Conservation (phyloP, 53 echinoderm and acorn worm genomes). For the Astropecten irregularis region DNA sequence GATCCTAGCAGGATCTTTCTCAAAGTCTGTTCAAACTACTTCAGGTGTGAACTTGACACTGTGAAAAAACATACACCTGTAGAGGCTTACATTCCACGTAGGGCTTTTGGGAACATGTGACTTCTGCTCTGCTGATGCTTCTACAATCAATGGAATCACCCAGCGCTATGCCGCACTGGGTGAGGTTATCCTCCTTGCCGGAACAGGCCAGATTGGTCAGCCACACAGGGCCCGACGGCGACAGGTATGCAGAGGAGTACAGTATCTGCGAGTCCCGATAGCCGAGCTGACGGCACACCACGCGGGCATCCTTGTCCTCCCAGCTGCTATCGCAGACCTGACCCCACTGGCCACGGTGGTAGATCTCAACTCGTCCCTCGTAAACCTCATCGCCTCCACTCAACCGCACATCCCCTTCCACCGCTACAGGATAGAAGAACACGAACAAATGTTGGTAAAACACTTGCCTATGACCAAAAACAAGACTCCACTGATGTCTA, state of each 20-base stretch:
- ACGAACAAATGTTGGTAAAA: no score
- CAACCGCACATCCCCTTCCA: neutral
- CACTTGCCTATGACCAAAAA: no score
- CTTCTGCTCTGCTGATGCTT: no score
- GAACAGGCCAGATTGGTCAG: neutral
- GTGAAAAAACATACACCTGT: no score
- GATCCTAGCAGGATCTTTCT: no score
- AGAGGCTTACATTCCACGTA: no score
- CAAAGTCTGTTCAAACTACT: no score
- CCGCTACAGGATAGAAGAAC: neutral
- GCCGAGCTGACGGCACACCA: slow-evolving; percentile 1
- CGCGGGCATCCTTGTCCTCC: neutral
- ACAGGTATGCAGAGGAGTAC: neutral
- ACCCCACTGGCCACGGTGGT: slow-evolving; percentile 13
- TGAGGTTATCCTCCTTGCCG: neutral
- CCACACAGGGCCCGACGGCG: neutral
- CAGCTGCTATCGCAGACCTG: neutral
- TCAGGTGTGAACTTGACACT: no score
- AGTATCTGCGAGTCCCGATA: neutral
- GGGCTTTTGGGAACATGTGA: no score
- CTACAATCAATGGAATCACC: no score
- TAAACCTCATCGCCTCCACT: neutral
- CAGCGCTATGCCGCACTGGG: neutral
- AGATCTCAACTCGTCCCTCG: neutral
- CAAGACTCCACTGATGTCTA: no score